Evolutionary conservation across 2,797 vertebrate species (phyloP), one percentile per base, ranked within the genome.

Genomic region (Phyllotis vaccarum): DNA sequence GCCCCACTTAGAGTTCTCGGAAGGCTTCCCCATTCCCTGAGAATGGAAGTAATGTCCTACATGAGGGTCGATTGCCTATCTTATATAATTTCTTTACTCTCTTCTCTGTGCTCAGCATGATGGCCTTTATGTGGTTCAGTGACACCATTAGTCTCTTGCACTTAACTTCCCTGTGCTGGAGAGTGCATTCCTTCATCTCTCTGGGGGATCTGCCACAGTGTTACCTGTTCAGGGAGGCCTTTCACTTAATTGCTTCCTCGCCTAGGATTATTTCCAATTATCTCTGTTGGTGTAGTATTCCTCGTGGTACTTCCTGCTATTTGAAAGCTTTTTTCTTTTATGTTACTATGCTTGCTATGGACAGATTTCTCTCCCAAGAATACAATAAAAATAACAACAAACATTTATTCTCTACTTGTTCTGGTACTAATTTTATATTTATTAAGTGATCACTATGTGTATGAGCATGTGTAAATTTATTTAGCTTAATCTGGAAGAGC

Each of bases 341-440:
- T 76, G 27, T 74, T 74, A 62, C 27, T 66, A 40, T 4, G 56
- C 82, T 31, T 24, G 46, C 68, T 80, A 40, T 88, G 72, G 16
- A 60, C 46, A 64, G 1, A 43, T 62, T 94, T 54, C 13, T 27
- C 27, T 86, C 29, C 21, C 24, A 40, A 49, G 16, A 46, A 52
- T 83, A 6, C 37, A 70, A 52, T 95, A 68, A 62, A 89, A 87
- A 70, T n/a, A 89, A 54, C 7, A 82, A 22, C 40, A 90, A 85
- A 21, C 22, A 37, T 81, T 83, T 49, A 89, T n/a, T 75, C 27
- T 66, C 72, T 75, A 29, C 27, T 91, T 88, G 34, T 6, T 90
- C 78, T 86, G 19, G 3, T 40, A 24, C 12, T 79, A 86, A n/a
- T 6, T 83, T 19, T 95, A 27, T 94, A 68, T 29, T 27, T 89